These are phyloP conservation scores for Dendrolimus pini DNA, from an alignment of 2,888 invertebrate genomes.

Conservation along the genomic window DNA sequence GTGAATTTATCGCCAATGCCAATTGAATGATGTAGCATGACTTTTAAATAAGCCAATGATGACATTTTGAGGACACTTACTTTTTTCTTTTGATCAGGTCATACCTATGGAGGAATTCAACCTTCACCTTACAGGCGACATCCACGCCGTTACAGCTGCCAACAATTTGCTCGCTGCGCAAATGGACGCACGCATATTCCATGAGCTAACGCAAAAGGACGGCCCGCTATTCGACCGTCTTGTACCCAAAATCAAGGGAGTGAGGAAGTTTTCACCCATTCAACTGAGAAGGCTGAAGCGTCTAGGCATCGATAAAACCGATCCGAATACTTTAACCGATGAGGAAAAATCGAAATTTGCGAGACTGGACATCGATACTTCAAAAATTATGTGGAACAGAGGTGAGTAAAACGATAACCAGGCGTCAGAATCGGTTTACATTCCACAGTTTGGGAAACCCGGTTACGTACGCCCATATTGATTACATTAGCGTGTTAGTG, in stretches of 20 bases:
- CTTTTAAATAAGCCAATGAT: too few species aligned
- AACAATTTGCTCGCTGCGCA: slow-evolving; percentile 99
- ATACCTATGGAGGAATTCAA: slow-evolving; percentile 99
- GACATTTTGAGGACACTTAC: too few species aligned
- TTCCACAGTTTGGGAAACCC: neutral
- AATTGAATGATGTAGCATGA: too few species aligned
- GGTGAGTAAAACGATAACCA: slow-evolving; percentile 66
- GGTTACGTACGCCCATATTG: neutral
- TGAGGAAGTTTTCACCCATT: slow-evolving; percentile 90
- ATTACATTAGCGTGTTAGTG: neutral
- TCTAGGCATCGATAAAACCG: slow-evolving; percentile 89
- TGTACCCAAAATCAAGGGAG: slow-evolving; percentile 89
- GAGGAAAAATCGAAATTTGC: slow-evolving; percentile 89
- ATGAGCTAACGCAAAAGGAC: slow-evolving; percentile 95
- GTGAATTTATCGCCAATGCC: too few species aligned
- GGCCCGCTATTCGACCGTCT: slow-evolving; percentile 90
- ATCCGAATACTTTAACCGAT: slow-evolving; percentile 86
- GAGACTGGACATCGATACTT: slow-evolving; percentile 92
- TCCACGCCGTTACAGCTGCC: slow-evolving; percentile 98
- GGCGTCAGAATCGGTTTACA: neutral
- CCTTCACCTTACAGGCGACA: slow-evolving; percentile 97
- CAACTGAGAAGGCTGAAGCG: slow-evolving; percentile 85
- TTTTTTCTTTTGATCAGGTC: slow-evolving; percentile 68
- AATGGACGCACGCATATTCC: slow-evolving; percentile 97
- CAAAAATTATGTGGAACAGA: slow-evolving; percentile 95